Evolutionary conservation across 2,113 vertebrate genomes (phyloP).

Genomic region (Noctilio leporinus): DNA sequence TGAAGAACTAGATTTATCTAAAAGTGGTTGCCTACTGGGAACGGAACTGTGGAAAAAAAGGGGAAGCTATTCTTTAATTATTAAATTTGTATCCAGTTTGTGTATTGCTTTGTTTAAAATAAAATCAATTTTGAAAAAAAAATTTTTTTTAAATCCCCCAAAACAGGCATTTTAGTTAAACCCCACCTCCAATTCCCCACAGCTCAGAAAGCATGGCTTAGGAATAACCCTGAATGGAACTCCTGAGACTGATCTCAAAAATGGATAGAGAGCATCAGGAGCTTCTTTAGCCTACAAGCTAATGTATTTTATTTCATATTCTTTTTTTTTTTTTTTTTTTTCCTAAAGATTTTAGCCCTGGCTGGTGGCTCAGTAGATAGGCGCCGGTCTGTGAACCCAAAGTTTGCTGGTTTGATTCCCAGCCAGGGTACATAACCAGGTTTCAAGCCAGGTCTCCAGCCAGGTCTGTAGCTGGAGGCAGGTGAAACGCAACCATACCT

Average conservation of each 20-base stretch:
- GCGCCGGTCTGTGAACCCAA: no score
- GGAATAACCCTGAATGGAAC: neutral
- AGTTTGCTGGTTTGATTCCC: no score
- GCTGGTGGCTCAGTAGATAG: no score
- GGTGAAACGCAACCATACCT: no score
- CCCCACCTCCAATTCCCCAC: neutral
- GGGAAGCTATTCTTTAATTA: neutral
- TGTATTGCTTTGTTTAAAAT: constrained; percentile 25
- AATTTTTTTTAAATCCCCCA: no score
- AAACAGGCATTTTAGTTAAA: neutral
- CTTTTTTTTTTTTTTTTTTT: no score
- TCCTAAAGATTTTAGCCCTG: no score
- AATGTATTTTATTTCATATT: neutral
- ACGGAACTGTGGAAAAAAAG: neutral
- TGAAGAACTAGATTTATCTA: constrained; percentile 1
- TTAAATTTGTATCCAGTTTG: neutral
- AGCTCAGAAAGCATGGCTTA: neutral
- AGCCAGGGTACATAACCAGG: no score
- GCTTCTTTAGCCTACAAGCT: neutral
- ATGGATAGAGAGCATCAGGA: neutral
- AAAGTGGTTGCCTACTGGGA: neutral
- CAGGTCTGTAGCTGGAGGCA: no score
- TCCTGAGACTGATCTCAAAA: neutral
- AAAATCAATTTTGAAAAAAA: constrained; percentile 32
- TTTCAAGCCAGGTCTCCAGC: no score